These are phyloP conservation scores for Parapristionchus giblindavisi DNA, from an alignment of 2,888 invertebrate species.

Conservation along the genomic window DNA sequence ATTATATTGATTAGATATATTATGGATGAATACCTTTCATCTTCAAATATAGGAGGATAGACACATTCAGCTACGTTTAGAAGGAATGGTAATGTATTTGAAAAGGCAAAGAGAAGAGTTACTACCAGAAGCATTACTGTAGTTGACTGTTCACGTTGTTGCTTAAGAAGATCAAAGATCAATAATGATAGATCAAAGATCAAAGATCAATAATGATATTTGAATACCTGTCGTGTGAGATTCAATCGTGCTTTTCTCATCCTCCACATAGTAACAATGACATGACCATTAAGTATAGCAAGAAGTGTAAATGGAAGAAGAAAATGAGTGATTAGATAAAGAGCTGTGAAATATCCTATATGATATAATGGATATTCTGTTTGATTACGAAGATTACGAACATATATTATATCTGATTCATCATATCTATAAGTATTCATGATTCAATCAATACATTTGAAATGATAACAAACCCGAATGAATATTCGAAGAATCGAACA, in stretches of 20 bases:
- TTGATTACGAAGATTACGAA: conserved; percentile 8
- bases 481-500: conserved; percentile 66
- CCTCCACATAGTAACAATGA: conserved; percentile 58
- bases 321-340: conserved; percentile 67
- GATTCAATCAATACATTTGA: background rate
- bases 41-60: conserved; percentile 50
- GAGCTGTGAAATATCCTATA: conserved; percentile 36
- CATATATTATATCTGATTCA: conserved; percentile 13
- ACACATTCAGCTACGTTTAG: conserved; percentile 64
- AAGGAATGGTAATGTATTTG: conserved; percentile 66
- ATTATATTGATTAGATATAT: background rate
- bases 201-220: background rate
- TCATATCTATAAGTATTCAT: too few species aligned
- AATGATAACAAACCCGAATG: conserved; percentile 49
- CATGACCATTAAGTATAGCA: conserved; percentile 61
- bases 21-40: conserved; percentile 39
- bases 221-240: conserved; percentile 65
- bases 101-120: conserved; percentile 62
- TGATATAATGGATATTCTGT: conserved; percentile 16
- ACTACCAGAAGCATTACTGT: conserved; percentile 68
- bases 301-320: conserved; percentile 64
- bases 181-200: background rate
- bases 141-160: conserved; percentile 65
- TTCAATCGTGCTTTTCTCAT: conserved; percentile 55
- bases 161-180: conserved; percentile 49